Base-by-base conservation (phyloP, 2,797 vertebrate genomes). In the Notolepis coatsorum region DNA sequence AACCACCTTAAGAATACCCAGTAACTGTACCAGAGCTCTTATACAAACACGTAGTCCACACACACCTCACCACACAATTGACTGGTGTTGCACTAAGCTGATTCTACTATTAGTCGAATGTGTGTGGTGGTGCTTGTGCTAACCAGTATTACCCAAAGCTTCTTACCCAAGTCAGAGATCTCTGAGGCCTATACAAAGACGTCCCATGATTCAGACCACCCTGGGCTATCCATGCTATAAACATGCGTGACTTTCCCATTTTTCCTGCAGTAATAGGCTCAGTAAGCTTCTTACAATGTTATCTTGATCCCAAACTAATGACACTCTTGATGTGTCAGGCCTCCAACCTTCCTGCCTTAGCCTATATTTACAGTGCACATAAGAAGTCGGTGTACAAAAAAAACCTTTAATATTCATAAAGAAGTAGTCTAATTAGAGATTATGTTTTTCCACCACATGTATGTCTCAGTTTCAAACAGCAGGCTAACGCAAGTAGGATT, bases 101-200 rank as follows among this genome's bases (percentile, higher is more conserved):
- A 85, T 84, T 77, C 67, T 75, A 65, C 69, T 80, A 77, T 80
- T 77, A 71, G 70, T 54, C 49, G 64, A 51, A 60, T 58, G 66
- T 81, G 72, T 82, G 69, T 33, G 42, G 69, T 33, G 42, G 39
- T 70, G 69, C 77, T 64, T 61, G 53, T 73, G 68, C 52, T 68
- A 75, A 79, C 58, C 56, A 78, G 84, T 64, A 84, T 81, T 82
- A 84, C 71, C 33, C 51, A 88, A 91, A 91, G 85, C 89, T 77
- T 80, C 87, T 91, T 88, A 89, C 23, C 31, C 58, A 21, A 72
- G 74, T 81, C 73, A 84, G 71, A 80, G 82, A 79, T 62, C 72
- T 79, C 28, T 39, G 48, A 49, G 49, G 58, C 56, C 60, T 33
- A 59, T 65, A 72, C 35, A 71, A 42, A 56, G 62, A 42, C 53